Evolutionary conservation across 92 coral and sea anemone species (phyloP).

Genomic region (Micromussa lordhowensis): DNA sequence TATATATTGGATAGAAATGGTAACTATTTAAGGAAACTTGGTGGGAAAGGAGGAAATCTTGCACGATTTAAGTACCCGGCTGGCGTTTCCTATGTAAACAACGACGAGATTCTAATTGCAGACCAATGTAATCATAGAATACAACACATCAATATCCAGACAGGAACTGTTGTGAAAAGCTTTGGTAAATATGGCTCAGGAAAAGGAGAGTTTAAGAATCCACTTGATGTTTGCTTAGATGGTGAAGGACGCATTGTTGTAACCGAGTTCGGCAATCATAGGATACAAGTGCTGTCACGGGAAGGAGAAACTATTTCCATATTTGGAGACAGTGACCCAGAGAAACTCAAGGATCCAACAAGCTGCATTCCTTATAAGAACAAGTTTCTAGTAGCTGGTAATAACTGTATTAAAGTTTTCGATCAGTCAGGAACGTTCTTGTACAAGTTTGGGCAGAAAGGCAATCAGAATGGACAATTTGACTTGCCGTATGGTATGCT

Average conservation of each 20-base stretch:
- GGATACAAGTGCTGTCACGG: slow-evolving; percentile 4
- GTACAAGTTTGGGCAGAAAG: background rate
- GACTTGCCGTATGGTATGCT: background rate
- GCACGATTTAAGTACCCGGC: background rate
- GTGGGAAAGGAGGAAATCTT: background rate
- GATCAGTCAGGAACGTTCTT: background rate
- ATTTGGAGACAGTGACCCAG: background rate
- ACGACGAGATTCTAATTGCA: background rate
- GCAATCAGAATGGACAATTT: background rate
- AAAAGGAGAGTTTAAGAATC: background rate
- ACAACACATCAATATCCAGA: background rate
- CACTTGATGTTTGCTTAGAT: background rate
- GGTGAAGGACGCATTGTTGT: slow-evolving; percentile 4
- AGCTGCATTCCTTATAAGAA: background rate
- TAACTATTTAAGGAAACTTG: background rate
- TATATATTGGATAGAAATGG: background rate
- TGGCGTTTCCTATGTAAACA: background rate
- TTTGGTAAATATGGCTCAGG: background rate
- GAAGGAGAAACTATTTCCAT: background rate
- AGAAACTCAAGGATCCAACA: background rate
- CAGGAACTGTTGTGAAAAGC: slow-evolving; percentile 16
- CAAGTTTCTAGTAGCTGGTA: background rate
- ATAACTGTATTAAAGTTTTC: background rate
- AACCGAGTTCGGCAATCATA: background rate
- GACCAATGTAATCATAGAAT: background rate